Conservation (phyloP, 1,140 invertebrate genomes). For the Metaphire vulgaris region DNA sequence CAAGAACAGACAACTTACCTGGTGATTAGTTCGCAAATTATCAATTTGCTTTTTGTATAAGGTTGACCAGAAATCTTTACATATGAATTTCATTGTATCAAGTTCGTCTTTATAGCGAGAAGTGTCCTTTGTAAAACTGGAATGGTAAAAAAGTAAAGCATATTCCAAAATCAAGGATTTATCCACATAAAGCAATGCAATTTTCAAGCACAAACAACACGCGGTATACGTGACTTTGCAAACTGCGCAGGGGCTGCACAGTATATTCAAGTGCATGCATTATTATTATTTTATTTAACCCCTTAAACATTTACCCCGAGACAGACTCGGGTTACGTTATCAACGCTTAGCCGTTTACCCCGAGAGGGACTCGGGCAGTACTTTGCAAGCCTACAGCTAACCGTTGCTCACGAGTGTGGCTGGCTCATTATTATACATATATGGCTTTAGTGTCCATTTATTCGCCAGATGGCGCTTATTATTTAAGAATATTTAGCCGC, state of each 20-base stretch:
- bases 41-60: constrained; percentile 98
- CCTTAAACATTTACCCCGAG: constrained; percentile 5
- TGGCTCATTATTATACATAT: too few species aligned
- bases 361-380: too few species aligned
- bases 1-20: too few species aligned
- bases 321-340: too few species aligned
- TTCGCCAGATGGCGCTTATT: too few species aligned
- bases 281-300: background rate
- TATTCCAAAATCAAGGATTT: background rate
- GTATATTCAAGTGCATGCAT: background rate
- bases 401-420: too few species aligned
- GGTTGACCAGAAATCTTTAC: constrained; percentile 95
- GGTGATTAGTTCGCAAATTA: constrained; percentile 96
- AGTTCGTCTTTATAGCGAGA: constrained; percentile 93
- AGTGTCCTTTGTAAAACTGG: constrained; percentile 77
- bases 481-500: too few species aligned
- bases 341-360: too few species aligned
- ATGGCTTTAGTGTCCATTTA: too few species aligned
- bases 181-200: background rate
- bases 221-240: background rate
- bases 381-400: too few species aligned
- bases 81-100: constrained; percentile 97
- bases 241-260: background rate
- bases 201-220: background rate
- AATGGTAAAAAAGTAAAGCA: constrained; percentile 22